These are phyloP conservation scores for Micromussa lordhowensis DNA, from an alignment of 92 coral and sea anemone genomes.

Conservation along the genomic window DNA sequence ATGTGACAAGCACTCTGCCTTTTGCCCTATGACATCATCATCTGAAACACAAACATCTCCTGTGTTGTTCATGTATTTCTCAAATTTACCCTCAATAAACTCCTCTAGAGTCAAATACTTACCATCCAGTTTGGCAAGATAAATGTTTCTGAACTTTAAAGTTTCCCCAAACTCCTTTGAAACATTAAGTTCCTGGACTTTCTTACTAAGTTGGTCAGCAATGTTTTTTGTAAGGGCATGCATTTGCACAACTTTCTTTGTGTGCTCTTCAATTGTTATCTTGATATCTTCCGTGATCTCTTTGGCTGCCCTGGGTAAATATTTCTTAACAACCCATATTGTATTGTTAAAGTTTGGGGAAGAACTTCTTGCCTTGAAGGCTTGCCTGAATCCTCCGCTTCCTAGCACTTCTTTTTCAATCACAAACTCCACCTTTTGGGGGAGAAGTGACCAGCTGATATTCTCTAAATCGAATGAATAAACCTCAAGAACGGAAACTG, in stretches of 20 bases:
- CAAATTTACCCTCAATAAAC: conserved; percentile 50
- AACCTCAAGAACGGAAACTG: background rate
- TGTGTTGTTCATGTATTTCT: conserved; percentile 63
- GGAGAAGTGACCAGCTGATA: conserved; percentile 32
- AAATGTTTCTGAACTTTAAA: conserved; percentile 36
- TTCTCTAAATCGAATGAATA: conserved; percentile 34
- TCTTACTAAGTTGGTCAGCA: conserved; percentile 41
- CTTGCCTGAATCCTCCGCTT: conserved; percentile 39
- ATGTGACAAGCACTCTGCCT: conserved; percentile 65
- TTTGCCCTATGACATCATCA: conserved; percentile 53
- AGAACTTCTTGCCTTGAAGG: conserved; percentile 45
- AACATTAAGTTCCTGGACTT: conserved; percentile 44
- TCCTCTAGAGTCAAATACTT: conserved; percentile 65
- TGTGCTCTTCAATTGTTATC: conserved; percentile 38
- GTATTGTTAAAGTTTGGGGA: conserved; percentile 21
- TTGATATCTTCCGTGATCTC: conserved; percentile 29
- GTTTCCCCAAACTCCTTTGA: conserved; percentile 51
- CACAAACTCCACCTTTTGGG: conserved; percentile 25
- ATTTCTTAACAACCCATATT: conserved; percentile 22
- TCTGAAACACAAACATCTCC: conserved; percentile 46
- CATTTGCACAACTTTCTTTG: conserved; percentile 59
- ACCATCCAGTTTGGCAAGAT: conserved; percentile 44
- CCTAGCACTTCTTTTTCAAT: conserved; percentile 43
- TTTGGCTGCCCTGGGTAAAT: conserved; percentile 6
- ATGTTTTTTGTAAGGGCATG: conserved; percentile 60